A percentile compares a stretch with the other conserved stretches of the same genome.
These are phyloP conservation scores for Magallana angulata DNA, from an alignment of 1,140 invertebrate genomes.

Conservation along the genomic window DNA sequence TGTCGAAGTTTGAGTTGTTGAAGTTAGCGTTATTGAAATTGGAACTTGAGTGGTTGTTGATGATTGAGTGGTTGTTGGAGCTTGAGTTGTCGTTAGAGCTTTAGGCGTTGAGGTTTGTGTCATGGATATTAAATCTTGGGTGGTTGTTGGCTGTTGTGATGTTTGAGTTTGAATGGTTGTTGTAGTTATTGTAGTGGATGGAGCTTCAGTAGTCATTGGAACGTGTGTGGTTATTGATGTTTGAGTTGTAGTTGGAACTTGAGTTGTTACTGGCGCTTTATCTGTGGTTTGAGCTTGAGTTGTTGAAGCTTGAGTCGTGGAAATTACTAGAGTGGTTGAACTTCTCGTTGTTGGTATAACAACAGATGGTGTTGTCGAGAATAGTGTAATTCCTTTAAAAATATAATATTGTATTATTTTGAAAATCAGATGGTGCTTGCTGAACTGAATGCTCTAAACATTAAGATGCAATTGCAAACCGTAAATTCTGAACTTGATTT, in stretches of 20 bases:
- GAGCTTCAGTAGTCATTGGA: background rate
- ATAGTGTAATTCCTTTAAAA: too few relatives aligned
- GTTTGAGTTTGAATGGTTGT: background rate
- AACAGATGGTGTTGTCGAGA: background rate
- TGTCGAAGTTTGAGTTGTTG: conserved; percentile 8
- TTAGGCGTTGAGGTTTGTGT: background rate
- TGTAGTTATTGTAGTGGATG: background rate
- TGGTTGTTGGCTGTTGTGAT: background rate
- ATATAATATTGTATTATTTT: too few relatives aligned
- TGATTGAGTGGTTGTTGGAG: background rate
- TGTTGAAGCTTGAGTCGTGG: background rate
- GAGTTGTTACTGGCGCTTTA: background rate
- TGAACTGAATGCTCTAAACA: too few relatives aligned
- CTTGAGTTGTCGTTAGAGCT: background rate
- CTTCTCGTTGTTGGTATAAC: background rate
- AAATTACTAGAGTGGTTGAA: background rate
- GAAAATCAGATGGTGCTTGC: too few relatives aligned
- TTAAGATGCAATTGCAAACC: too few relatives aligned
- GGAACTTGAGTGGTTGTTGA: background rate
- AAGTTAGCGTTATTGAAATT: background rate
- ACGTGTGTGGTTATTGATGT: background rate
- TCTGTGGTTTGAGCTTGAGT: background rate
- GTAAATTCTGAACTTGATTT: too few relatives aligned
- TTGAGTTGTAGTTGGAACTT: background rate
- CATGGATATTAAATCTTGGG: background rate